Percentiles rank a stretch among this genome's conserved stretches.
Conservation (phyloP, 92 coral and sea anemone species). For the Desmophyllum pertusum region DNA sequence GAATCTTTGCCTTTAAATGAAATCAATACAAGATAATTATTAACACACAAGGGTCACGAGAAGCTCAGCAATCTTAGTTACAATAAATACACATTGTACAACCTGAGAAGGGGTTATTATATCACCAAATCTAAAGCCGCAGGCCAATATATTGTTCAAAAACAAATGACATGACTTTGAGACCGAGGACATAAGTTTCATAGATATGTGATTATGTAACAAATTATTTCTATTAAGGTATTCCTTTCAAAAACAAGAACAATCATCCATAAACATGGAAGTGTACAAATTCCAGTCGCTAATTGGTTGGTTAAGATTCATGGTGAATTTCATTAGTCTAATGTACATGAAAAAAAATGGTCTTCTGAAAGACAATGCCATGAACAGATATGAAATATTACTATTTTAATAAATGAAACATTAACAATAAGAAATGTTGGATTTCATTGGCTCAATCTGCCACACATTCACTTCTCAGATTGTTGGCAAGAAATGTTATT, state of each 20-base stretch:
- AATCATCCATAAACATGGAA: neutral
- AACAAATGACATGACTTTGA: no score
- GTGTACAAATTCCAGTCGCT: neutral
- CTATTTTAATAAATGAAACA: neutral
- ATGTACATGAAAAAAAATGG: neutral
- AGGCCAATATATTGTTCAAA: neutral
- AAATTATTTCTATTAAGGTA: neutral
- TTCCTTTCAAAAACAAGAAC: neutral
- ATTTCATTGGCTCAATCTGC: neutral
- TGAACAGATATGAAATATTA: neutral
- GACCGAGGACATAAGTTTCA: neutral
- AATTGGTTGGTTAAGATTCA: neutral
- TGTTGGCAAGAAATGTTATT: neutral
- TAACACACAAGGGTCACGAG: neutral
- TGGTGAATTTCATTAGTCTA: neutral
- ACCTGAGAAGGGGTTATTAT: neutral
- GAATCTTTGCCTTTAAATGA: conserved; percentile 23
- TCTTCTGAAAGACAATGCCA: neutral
- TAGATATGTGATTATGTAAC: neutral
- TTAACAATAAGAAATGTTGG: neutral
- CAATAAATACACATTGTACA: neutral
- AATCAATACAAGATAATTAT: neutral
- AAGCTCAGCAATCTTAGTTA: no score
- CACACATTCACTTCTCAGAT: neutral
- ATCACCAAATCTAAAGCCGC: neutral